These are phyloP conservation scores for Aromia moschata DNA, from an alignment of 2,888 invertebrate species.

Conservation along the genomic window DNA sequence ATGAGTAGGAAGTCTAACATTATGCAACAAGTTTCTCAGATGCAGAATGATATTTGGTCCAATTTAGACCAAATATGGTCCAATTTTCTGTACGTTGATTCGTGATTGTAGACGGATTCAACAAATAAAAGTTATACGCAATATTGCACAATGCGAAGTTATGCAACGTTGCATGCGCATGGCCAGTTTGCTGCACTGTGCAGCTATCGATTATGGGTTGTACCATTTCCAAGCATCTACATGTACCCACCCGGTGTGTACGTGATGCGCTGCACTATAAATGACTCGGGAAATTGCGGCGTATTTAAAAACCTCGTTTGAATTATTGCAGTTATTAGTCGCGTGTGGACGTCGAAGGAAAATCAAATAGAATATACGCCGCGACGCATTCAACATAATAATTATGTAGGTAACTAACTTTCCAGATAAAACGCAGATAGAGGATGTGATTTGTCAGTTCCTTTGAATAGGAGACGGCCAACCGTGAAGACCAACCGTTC, in stretches of 20 bases:
- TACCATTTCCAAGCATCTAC: constrained; percentile 16
- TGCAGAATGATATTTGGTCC: no score
- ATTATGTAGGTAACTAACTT: no score
- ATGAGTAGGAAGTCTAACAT: no score
- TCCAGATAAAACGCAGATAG: no score
- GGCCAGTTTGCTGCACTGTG: constrained; percentile 2
- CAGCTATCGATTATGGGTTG: constrained; percentile 17
- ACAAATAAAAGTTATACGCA: background rate
- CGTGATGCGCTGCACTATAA: background rate
- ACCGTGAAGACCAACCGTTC: no score
- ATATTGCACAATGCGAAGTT: background rate
- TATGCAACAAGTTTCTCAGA: no score
- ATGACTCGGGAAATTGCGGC: background rate
- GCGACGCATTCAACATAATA: background rate
- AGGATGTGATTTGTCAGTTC: no score
- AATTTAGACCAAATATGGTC: no score
- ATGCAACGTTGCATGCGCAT: constrained; percentile 1
- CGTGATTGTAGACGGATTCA: background rate
- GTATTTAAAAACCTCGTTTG: constrained; percentile 1
- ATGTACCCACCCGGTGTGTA: background rate
- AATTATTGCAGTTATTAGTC: constrained; percentile 1
- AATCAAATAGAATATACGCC: background rate
- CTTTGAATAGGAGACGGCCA: no score
- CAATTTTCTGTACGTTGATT: no score
- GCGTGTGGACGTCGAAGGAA: background rate